Evolutionary conservation across 64 coral and sea anemone genomes (phyloP).

Genomic region (Hydrozoanthus tunicans): DNA sequence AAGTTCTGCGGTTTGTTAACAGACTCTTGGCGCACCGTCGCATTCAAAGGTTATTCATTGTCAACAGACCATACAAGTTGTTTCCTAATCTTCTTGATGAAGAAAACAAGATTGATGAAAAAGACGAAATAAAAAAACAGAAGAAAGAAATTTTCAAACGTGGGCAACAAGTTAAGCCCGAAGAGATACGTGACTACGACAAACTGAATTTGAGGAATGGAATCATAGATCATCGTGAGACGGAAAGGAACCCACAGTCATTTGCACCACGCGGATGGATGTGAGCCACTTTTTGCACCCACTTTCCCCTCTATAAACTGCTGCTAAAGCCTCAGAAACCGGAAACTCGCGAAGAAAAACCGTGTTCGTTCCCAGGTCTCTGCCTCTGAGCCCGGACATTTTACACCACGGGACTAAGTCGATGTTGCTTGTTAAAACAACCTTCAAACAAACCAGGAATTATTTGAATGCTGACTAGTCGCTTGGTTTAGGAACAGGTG

Average conservation of each 20-base stretch:
- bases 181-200: not conserved
- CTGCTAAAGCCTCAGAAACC: not conserved
- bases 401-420: too few relatives aligned
- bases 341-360: not conserved
- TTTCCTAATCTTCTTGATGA: not conserved
- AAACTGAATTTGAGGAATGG: not conserved
- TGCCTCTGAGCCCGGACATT: not conserved
- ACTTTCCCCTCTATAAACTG: not conserved
- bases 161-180: not conserved
- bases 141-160: not conserved
- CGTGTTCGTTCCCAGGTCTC: not conserved
- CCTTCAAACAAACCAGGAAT: not conserved
- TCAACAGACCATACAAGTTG: not conserved
- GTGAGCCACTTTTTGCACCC: not conserved
- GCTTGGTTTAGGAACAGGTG: not conserved
- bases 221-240: not conserved
- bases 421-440: not conserved
- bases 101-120: not conserved
- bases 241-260: not conserved
- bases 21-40: not conserved
- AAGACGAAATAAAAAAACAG: not conserved
- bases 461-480: not conserved
- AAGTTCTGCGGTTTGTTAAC: constrained; percentile 6
- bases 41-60: not conserved
- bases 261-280: constrained; percentile 1